phyloP scores from a whole-genome alignment of 2,797 vertebrate genomes.

The Eleutherodactylus coqui region DNA sequence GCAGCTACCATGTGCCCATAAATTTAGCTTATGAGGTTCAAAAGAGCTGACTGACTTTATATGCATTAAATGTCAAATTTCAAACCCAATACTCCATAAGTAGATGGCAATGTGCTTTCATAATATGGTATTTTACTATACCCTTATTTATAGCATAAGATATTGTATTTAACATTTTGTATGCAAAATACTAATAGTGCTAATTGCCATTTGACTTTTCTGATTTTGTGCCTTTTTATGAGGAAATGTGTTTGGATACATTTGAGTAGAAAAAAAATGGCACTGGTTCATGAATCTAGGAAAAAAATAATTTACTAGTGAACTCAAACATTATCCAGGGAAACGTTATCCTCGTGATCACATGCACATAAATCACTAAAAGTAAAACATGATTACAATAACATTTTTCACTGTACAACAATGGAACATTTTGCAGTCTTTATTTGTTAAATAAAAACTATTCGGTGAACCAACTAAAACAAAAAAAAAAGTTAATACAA shows the following conservation, averaged over 20 bases:
- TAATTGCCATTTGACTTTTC: neutral
- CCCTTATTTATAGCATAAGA: neutral
- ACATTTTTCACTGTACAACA: slow-evolving; percentile 33
- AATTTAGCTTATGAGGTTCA: too few species aligned
- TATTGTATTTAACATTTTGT: neutral
- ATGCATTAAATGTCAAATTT: neutral
- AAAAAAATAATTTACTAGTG: slow-evolving; percentile 38
- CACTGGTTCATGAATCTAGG: slow-evolving; percentile 15
- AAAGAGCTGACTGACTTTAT: too few species aligned
- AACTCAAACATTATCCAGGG: slow-evolving; percentile 4
- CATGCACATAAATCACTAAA: slow-evolving; percentile 23
- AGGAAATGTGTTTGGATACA: neutral
- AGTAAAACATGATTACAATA: slow-evolving; percentile 18
- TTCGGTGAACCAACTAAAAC: slow-evolving; percentile 74
- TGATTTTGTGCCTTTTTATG: neutral
- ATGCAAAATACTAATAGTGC: neutral
- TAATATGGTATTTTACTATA: neutral
- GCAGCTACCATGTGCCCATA: too few species aligned
- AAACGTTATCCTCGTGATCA: neutral
- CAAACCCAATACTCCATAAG: neutral
- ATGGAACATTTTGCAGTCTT: slow-evolving; percentile 75
- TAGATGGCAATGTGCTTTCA: neutral
- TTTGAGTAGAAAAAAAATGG: slow-evolving; percentile 67
- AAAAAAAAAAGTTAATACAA: slow-evolving; percentile 68
- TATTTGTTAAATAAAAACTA: slow-evolving; percentile 73